Conservation (phyloP, 2,113 vertebrate genomes). For the Helogale parvula region DNA sequence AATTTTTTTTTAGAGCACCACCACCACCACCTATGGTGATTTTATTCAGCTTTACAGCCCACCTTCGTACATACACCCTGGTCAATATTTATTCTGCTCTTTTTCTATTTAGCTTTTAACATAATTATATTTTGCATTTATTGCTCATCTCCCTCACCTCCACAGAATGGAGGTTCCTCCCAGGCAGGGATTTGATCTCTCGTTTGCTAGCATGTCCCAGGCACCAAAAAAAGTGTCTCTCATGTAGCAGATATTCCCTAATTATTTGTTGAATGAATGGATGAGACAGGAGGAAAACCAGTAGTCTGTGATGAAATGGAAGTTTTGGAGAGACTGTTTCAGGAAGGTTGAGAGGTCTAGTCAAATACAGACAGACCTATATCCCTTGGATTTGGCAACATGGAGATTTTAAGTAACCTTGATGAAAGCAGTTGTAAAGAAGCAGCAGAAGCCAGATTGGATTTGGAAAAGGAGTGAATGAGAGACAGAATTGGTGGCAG, state of each 20-base stretch:
- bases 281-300: neutral
- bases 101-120: neutral
- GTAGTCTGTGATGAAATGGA: neutral
- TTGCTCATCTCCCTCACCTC: neutral
- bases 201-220: neutral
- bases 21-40: neutral
- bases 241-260: neutral
- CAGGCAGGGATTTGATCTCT: neutral
- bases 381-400: neutral
- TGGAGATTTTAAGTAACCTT: neutral
- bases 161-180: neutral
- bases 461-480: neutral
- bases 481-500: neutral
- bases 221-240: neutral
- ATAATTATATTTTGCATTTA: neutral
- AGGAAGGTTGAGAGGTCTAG: neutral
- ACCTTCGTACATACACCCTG: neutral
- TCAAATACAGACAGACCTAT: neutral
- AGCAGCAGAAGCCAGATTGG: neutral
- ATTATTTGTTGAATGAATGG: neutral
- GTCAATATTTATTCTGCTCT: neutral
- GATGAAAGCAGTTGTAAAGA: conserved; percentile 5
- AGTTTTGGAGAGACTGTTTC: neutral
- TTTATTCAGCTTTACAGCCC: neutral
- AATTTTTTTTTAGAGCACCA: too few species aligned